These are phyloP conservation scores for Gnathonemus longibarbis DNA, from an alignment of 2,113 vertebrate species.

Conservation along the genomic window DNA sequence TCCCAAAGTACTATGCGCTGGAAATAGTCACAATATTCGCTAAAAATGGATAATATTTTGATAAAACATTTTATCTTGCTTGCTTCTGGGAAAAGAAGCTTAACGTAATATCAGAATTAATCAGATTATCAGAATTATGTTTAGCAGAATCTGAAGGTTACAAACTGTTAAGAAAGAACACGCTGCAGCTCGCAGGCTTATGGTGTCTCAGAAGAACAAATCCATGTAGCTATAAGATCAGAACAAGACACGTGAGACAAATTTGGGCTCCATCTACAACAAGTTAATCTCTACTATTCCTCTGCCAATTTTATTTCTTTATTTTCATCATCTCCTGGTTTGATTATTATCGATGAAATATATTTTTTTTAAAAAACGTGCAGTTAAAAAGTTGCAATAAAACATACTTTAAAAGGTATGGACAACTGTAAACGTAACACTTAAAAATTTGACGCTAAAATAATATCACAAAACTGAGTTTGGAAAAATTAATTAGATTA, in stretches of 20 bases:
- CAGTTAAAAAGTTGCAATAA: neutral
- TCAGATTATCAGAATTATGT: conserved; percentile 12
- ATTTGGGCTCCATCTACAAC: neutral
- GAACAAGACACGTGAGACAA: neutral
- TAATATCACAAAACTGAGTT: neutral
- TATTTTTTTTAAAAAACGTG: neutral
- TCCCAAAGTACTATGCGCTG: neutral
- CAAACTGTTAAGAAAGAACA: conserved; percentile 39
- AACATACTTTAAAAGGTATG: neutral
- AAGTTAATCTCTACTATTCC: neutral
- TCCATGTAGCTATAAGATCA: neutral
- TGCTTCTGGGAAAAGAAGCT: neutral
- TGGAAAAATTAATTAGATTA: neutral
- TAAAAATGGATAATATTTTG: neutral
- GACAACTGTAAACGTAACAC: neutral
- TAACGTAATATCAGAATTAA: neutral
- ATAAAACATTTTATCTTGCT: neutral
- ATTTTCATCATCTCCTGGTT: neutral
- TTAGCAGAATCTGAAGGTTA: conserved; percentile 48
- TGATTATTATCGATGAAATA: neutral
- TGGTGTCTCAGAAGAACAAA: neutral
- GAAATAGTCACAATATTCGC: neutral
- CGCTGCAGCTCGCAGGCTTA: conserved; percentile 38
- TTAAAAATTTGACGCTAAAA: neutral
- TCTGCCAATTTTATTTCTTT: neutral